Conservation (phyloP, 2,113 vertebrate species). For the Oxygymnocypris stewartii region DNA sequence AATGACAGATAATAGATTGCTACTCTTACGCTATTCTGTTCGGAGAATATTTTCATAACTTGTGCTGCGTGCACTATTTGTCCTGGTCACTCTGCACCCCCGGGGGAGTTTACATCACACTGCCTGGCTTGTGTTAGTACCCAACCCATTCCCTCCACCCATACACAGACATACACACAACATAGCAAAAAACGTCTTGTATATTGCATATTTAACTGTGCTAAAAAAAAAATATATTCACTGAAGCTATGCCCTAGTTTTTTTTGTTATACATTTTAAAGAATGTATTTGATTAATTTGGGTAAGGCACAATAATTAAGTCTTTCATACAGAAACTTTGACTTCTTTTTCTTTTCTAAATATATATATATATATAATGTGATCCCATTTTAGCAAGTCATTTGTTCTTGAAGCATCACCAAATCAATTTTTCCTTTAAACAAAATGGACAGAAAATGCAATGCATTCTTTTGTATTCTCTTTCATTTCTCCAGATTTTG, state of each 20-base stretch:
- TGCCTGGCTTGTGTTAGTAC: not conserved
- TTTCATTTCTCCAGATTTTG: constrained; percentile 7
- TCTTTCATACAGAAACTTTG: not conserved
- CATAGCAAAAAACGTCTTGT: not conserved
- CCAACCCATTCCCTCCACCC: not conserved
- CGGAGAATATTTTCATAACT: not conserved
- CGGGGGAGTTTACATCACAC: not conserved
- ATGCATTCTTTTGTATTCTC: not conserved
- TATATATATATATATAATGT: not conserved
- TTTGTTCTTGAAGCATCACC: not conserved
- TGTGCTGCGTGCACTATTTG: not conserved
- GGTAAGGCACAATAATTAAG: not conserved
- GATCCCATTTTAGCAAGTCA: constrained; percentile 1
- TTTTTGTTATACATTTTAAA: not conserved
- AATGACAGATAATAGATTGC: not conserved
- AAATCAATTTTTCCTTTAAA: not conserved
- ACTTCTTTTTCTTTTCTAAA: not conserved
- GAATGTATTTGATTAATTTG: not conserved
- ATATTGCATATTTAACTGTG: no score
- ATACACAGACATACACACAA: not conserved
- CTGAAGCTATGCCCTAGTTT: not conserved
- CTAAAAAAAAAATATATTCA: not conserved
- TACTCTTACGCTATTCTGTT: not conserved
- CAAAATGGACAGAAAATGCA: not conserved
- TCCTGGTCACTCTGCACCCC: not conserved